Percentiles rank a stretch among this genome's conserved stretches.
Evolutionary conservation across 2,113 vertebrate species (phyloP).

Genomic region (Apus apus): DNA sequence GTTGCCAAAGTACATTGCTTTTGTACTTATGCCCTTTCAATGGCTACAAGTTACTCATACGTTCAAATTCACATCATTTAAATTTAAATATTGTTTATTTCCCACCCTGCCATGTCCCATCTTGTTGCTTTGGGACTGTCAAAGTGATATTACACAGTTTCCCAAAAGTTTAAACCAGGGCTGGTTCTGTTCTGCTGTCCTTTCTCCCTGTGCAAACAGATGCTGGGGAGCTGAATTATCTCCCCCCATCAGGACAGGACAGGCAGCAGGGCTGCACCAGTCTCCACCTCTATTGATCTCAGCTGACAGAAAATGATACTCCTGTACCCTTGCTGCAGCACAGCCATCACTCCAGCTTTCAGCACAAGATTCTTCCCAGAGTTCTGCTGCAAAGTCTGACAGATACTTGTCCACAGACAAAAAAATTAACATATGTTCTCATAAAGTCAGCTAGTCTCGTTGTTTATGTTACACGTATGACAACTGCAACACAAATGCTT

Average conservation of each 20-base stretch:
- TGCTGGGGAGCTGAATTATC: not conserved
- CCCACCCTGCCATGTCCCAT: not conserved
- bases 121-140: not conserved
- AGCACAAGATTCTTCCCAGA: not conserved
- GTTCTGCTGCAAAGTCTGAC: not conserved
- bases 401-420: not conserved
- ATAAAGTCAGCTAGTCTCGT: not conserved
- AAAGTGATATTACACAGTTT: not conserved
- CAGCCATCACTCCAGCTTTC: not conserved
- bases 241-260: not conserved
- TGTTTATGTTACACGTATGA: not conserved
- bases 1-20: not conserved
- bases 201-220: not conserved
- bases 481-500: not conserved
- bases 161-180: not conserved
- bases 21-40: not conserved
- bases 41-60: not conserved
- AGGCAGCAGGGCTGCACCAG: not conserved
- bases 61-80: not conserved
- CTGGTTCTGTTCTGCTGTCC: not conserved
- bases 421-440: accelerated
- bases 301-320: not conserved
- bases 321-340: not conserved
- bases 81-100: not conserved
- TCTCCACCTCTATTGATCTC: not conserved